Evolutionary conservation across 2,113 vertebrate genomes (phyloP).

Genomic region (Barbus barbus): DNA sequence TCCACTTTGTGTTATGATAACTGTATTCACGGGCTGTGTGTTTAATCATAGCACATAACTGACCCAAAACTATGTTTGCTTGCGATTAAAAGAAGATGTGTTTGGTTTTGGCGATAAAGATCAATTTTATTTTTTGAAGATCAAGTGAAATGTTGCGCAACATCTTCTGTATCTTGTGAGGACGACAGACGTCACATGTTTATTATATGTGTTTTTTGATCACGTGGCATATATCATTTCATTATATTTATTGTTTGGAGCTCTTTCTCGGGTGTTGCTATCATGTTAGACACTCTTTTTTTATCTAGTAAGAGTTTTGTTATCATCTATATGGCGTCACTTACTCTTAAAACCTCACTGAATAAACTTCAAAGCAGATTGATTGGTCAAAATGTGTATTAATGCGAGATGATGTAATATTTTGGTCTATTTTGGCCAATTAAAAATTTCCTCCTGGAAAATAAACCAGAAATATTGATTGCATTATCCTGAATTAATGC

Average conservation of each 20-base stretch:
- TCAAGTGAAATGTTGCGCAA: conserved; percentile 18
- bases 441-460: not conserved
- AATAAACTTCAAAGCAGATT: not conserved
- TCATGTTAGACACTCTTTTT: not conserved
- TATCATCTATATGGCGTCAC: not conserved
- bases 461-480: not conserved
- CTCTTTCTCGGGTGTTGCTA: not conserved
- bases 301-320: not conserved
- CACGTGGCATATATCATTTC: not conserved
- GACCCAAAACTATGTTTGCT: not conserved
- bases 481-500: not conserved
- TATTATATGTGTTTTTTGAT: not conserved
- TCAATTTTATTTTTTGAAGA: not conserved
- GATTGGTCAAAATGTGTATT: not conserved
- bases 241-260: not conserved
- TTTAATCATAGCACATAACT: not conserved
- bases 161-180: not conserved
- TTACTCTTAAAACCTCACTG: not conserved
- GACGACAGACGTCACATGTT: not conserved
- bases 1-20: not conserved
- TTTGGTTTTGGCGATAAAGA: not conserved
- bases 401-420: not conserved
- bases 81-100: not conserved
- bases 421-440: not conserved
- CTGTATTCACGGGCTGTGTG: not conserved